Base-by-base conservation (phyloP, 2,888 invertebrate genomes). In the Drosophila neonasuta region DNA sequence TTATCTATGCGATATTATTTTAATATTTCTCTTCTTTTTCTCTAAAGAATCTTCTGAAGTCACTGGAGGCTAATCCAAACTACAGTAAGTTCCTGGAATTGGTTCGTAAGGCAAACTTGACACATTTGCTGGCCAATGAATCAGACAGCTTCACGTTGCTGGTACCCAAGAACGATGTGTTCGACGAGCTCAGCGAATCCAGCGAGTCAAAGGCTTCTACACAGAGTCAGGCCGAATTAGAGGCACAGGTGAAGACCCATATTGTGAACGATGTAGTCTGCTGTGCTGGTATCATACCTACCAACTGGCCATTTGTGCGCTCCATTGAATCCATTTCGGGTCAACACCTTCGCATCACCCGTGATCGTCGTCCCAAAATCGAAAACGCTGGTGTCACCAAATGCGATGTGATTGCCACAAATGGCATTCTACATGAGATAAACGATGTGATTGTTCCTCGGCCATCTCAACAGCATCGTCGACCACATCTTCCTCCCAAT, bases 321-420 rank as follows among this genome's bases (percentile, higher is more conserved):
- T 89, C 91, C 13, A 89, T 91, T 36, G 89, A 90, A 66, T 77
- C 91, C 7, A 68, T 91, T 7, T 90, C 88, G 63, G 90, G 90
- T 39, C 83, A 77, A 32, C 87, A 89, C 69, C 80, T 91, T 50
- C 88, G 88, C 63, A 89, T 91, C 9, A 89, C 89, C 15, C 90
- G 91, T 48, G 90, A 91, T 66, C 90, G 90, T 32, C 89, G 91
- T 46, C 91, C 91, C n/a, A 91, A 89, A 66, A 88, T 91, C 54
- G 90, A 91, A 71, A 91, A 91, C 68, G 90, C 91, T 46, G 91
- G 90, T n/a, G 85, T 91, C 39, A 91, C 90, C 59, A 91, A 91
- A 74, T 91, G 91, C 66, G 91, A 91, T 81, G 85, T 86, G 46
- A 67, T 91, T 49, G 90, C 90, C 48, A 88, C 85, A 20, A 91